Evolutionary conservation across 2,888 invertebrate species (phyloP), one percentile per base, ranked within the genome.

Genomic region (Cylindroiulus punctatus): DNA sequence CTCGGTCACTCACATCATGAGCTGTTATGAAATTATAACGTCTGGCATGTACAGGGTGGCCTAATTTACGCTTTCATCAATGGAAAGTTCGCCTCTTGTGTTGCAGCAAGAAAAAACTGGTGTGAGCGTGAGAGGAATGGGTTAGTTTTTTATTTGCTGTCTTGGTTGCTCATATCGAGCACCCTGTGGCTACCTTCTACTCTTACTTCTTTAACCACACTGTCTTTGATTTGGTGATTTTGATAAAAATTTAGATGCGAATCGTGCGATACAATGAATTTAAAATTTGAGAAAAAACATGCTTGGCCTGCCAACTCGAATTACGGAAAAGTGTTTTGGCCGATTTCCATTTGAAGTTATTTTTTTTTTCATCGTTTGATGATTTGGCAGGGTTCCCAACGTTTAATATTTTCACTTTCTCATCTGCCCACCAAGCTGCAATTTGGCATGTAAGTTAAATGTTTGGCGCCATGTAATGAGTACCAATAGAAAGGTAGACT

Each of bases 251-350:
- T 36, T 36, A 36, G 36, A 36, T 44, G 1, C 44, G 4, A 12
- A 65, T 65, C 22, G 8, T 42, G 19, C 57, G 8, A 10, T 65
- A 19, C 22, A 22, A 22, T 65, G 8, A 65, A 22, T 65, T 22
- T 22, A 14, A 76, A 76, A 76, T 76, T 30, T 26, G 30, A 30
- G 30, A 12, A 17, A 76, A 76, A 76, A 65, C 57, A 76, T 30
- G 30, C 30, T 30, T 30, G 8, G 26, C 12, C 1, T 76, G 30
- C 76, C 30, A 76, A 76, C 17, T 1, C 26, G 30, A 76, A 76
- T 76, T 30, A 76, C 10, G 17, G 76, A 76, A 30, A 76, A 30
- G 17, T 76, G 76, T 30, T 76, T 76, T 76, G 76, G 76, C 76
- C 17, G 17, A 76, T 30, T 76, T 76, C 76, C 76, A 76, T 76